Evolutionary conservation across 2,797 vertebrate species (phyloP).

Genomic region (Melanotaenia pygmaea): DNA sequence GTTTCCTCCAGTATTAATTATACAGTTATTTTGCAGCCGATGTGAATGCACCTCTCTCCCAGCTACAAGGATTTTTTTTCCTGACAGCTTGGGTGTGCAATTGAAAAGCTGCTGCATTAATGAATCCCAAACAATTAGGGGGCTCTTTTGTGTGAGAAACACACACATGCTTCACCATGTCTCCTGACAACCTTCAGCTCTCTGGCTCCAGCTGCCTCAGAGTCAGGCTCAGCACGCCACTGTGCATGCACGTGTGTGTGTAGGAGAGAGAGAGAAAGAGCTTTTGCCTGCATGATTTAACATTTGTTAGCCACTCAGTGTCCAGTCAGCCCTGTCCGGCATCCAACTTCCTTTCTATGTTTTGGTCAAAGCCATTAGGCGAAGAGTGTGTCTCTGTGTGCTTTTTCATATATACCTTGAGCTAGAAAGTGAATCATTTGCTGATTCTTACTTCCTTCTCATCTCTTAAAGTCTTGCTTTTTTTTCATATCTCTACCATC

Average conservation of each 20-base stretch:
- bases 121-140: constrained; percentile 86
- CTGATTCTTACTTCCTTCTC: constrained; percentile 59
- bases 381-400: constrained; percentile 56
- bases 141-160: constrained; percentile 83
- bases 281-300: constrained; percentile 80
- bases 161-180: constrained; percentile 82
- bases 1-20: constrained; percentile 77
- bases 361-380: constrained; percentile 78
- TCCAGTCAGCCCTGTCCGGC: constrained; percentile 75
- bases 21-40: constrained; percentile 77
- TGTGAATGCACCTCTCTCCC: constrained; percentile 79
- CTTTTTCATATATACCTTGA: constrained; percentile 56
- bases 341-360: constrained; percentile 71
- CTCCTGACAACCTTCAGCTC: constrained; percentile 83
- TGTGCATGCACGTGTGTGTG: constrained; percentile 37
- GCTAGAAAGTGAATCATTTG: constrained; percentile 66
- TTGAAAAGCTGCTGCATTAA: constrained; percentile 88
- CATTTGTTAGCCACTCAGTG: constrained; percentile 80
- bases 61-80: constrained; percentile 65
- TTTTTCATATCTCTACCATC: constrained; percentile 35
- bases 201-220: constrained; percentile 81
- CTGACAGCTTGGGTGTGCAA: constrained; percentile 84
- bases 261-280: constrained; percentile 48
- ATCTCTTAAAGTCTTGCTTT: constrained; percentile 68
- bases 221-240: constrained; percentile 78